Evolutionary conservation across 1,140 invertebrate genomes (phyloP), one percentile per base, ranked within the genome.

Genomic region (Scaptodrosophila lebanonensis): DNA sequence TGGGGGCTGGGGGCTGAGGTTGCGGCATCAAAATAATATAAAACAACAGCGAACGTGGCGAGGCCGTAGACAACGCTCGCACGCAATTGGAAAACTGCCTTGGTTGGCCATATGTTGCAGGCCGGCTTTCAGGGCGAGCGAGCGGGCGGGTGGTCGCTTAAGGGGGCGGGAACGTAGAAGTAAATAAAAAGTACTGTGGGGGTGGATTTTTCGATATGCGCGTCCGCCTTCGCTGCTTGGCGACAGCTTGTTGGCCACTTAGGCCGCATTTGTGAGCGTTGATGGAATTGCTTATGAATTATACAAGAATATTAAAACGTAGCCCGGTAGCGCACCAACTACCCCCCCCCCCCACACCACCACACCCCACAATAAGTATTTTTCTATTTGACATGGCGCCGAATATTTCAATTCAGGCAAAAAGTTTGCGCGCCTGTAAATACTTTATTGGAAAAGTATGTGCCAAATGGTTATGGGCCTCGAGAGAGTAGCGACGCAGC

Each of bases 281-380:
- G 77, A 85, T 85, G 71, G 83, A 85, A 85, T 85, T 82, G 70
- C 83, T 85, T 85, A 85, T 85, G 83, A 85, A 85, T 85, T 85
- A 85, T 84, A 84, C 76, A 84, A 84, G 83, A 73, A 84, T 82
- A 84, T 84, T 83, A 84, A 82, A 84, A 76, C 70, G 76, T 83
- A 76, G 70, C 70, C 47, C 51, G 40, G 36, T 29, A 66, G 32
- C 5, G n/a, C 27, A 27, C 20, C 25, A 15, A 38, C 25, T 27
- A 33, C 50, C 44, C 8, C 22, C 16, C 38, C 30, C 32, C 15
- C 17, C 27, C 18, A 5, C 40, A 18, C 16, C 1, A 7, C 11
- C 15, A 7, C 9, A 12, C 11, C 18, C 16, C 30, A 8, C 25
- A 16, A 13, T n/a, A 16, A 33, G 43, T 29, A 29, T 20, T 5